Conservation (phyloP, 1,140 invertebrate species). For the Theocolax elegans region DNA sequence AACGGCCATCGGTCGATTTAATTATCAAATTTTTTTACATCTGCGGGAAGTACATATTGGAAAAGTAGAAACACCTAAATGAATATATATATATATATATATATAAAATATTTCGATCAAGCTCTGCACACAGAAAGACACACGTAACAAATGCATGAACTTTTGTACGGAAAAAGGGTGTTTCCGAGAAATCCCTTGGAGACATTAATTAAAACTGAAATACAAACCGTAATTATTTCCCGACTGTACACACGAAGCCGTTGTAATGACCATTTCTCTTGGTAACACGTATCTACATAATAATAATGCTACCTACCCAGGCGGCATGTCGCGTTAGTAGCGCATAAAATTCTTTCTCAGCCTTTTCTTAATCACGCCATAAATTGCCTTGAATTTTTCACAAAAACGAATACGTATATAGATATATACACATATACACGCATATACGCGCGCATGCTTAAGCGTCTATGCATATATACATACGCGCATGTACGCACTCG, state of each 20-base stretch:
- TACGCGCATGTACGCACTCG: neutral
- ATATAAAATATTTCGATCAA: no score
- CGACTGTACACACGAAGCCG: conserved; percentile 23
- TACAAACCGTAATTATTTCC: conserved; percentile 27
- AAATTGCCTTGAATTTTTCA: conserved; percentile 10
- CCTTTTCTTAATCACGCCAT: conserved; percentile 31
- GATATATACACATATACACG: no score
- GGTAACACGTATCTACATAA: conserved; percentile 27
- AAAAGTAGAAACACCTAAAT: no score
- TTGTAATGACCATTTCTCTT: conserved; percentile 32
- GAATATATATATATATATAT: no score
- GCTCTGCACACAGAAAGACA: no score
- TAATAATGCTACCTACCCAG: conserved; percentile 29
- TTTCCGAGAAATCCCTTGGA: neutral
- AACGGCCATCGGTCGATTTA: no score
- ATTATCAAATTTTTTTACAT: no score
- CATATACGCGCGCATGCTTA: neutral
- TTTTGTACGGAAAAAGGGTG: no score
- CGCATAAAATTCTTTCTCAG: conserved; percentile 30
- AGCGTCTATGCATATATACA: neutral
- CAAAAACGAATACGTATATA: neutral
- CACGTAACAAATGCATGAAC: no score
- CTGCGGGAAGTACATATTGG: no score
- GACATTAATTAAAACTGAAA: conserved; percentile 28
- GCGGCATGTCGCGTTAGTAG: conserved; percentile 25